Conservation (phyloP, 1,140 invertebrate species). For the Ceratoteleas bidentatus region DNA sequence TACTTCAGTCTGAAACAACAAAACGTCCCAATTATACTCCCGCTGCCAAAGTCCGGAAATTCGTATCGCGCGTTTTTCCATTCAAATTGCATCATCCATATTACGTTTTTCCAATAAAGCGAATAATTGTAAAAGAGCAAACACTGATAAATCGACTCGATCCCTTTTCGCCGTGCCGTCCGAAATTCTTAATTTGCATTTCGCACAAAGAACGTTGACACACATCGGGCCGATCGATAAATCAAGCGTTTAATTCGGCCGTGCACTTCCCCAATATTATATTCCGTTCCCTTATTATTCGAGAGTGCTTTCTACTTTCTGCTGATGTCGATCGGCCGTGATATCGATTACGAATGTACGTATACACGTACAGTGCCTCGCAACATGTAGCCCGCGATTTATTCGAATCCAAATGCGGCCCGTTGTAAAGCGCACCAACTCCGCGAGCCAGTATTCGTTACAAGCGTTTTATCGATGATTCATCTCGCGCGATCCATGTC, state of each 20-base stretch:
- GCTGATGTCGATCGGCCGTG: constrained; percentile 43
- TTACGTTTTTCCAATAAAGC: too few relatives aligned
- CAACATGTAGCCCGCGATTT: constrained; percentile 48
- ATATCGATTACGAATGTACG: constrained; percentile 54
- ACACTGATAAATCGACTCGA: background rate
- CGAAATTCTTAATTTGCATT: constrained; percentile 23
- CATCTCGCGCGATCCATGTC: constrained; percentile 61
- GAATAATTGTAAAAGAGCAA: too few relatives aligned
- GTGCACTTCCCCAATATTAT: constrained; percentile 27
- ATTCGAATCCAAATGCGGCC: constrained; percentile 40
- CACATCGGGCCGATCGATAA: constrained; percentile 30
- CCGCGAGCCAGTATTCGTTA: constrained; percentile 44
- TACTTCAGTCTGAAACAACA: too few relatives aligned
- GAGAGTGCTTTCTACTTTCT: constrained; percentile 60
- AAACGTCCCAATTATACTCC: too few relatives aligned
- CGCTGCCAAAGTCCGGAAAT: too few relatives aligned
- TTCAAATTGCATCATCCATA: too few relatives aligned
- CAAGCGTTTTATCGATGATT: constrained; percentile 65
- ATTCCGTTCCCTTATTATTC: constrained; percentile 42
- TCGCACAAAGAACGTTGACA: constrained; percentile 24
- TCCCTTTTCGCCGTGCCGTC: background rate
- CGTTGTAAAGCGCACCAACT: constrained; percentile 49
- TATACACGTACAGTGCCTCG: constrained; percentile 10
- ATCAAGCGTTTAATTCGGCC: constrained; percentile 34
- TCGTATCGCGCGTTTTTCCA: too few relatives aligned